Evolutionary conservation across 1,140 invertebrate genomes (phyloP), one percentile per base, ranked within the genome.

Genomic region (Cepaea nemoralis): DNA sequence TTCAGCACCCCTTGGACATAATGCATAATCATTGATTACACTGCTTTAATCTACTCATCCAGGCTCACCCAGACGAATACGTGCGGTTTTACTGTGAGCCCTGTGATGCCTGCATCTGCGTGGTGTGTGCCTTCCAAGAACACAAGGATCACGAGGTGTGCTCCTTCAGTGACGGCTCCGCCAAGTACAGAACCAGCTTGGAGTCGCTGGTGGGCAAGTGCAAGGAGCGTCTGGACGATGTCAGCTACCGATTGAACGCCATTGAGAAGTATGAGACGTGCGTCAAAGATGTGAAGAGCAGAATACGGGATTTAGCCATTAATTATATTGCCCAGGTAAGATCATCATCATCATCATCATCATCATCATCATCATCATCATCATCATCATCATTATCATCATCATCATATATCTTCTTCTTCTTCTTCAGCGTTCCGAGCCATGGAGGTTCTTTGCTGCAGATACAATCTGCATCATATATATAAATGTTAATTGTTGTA

Each of bases 41-140:
- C n/a, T n/a, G n/a, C n/a, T n/a, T n/a, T n/a, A n/a, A n/a, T n/a
- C n/a, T n/a, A n/a, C n/a, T n/a, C n/a, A n/a, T 63, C 0, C 42
- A 80, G 78, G 42, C 35, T 39, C 91, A 92, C 81, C 85, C 86
- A 0, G 90, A 89, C 27, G 91, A 92, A 81, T 86, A 86, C 19
- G 88, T 92, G 16, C 84, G 91, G 0, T 92, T 90, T 83, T 92
- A 90, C 84, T 92, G 91, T 81, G 90, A 91, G 81, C 89, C 90
- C 19, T 92, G 91, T 77, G 89, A 91, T 63, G 85, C 83, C 27
- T 91, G 90, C 75, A 86, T 91, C 24, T 91, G 91, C 86, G 86
- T 92, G 33, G 85, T 91, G 22, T 92, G 91, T 80, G 88, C 91
- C 14, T 91, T 91, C 85, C 89, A 91, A 73, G 87, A 91, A 80